phyloP scores from a whole-genome alignment of 2,797 vertebrate genomes.

The Halcyon chelicuti region DNA sequence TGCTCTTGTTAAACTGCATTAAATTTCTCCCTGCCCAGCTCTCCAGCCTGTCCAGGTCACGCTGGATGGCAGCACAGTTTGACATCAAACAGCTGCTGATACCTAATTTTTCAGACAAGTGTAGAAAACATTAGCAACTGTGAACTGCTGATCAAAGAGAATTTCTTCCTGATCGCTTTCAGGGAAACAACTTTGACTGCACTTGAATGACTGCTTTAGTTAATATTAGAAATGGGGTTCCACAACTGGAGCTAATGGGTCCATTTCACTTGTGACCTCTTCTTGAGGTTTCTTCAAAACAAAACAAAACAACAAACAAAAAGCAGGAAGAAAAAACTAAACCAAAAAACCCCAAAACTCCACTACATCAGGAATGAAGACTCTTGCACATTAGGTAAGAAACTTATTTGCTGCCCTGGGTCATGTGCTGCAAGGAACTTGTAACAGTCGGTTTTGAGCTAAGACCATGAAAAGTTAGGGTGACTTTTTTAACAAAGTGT shows the following conservation, averaged over 20 bases:
- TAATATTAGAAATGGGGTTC: not conserved
- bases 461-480: not conserved
- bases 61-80: not conserved
- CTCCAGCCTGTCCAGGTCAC: too few species aligned
- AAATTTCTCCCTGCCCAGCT: too few species aligned
- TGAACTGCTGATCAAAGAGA: not conserved
- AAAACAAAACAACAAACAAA: not conserved
- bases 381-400: not conserved
- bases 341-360: not conserved
- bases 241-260: not conserved
- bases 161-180: not conserved
- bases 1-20: too few species aligned
- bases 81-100: not conserved
- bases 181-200: not conserved
- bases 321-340: not conserved
- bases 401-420: not conserved
- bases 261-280: not conserved
- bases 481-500: not conserved
- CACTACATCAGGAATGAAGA: not conserved
- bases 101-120: not conserved
- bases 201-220: not conserved
- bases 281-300: not conserved
- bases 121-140: not conserved
- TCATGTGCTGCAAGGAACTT: not conserved
- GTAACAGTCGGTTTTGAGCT: constrained; percentile 7